phyloP scores from a whole-genome alignment of 1,140 invertebrate species.

The Drosophila leontia region DNA sequence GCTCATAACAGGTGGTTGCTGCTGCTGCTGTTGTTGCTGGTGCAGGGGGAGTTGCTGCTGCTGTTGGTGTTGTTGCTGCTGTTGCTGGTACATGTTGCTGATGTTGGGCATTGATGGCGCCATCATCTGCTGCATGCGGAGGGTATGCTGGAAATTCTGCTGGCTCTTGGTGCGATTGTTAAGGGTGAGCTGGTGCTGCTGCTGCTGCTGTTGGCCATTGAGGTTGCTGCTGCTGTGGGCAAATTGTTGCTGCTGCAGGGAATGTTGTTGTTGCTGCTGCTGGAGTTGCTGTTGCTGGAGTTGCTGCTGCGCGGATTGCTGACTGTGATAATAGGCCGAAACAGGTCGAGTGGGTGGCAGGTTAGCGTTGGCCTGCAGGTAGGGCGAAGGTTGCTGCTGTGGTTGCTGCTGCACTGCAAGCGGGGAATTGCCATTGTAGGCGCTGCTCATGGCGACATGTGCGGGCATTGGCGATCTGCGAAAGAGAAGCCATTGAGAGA shows the following conservation, averaged over 20 bases:
- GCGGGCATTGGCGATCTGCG: conserved; percentile 62
- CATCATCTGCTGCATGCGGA: conserved; percentile 84
- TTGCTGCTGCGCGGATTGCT: conserved; percentile 65
- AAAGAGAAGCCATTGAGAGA: conserved; percentile 9
- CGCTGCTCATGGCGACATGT: conserved; percentile 83
- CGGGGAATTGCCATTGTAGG: conserved; percentile 82
- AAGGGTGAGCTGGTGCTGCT: conserved; percentile 63
- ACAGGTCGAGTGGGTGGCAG: conserved; percentile 73
- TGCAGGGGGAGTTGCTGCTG: conserved; percentile 29
- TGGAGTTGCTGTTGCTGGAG: conserved; percentile 60
- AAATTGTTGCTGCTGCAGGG: conserved; percentile 67
- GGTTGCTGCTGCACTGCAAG: conserved; percentile 66
- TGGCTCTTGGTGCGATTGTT: conserved; percentile 77
- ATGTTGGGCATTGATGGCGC: conserved; percentile 85
- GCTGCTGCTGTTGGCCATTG: conserved; percentile 58
- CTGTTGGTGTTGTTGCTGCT: conserved; percentile 57
- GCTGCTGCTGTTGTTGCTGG: conserved; percentile 46
- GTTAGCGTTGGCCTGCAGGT: conserved; percentile 61
- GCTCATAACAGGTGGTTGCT: conserved; percentile 56
- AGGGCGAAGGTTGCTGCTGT: conserved; percentile 59
- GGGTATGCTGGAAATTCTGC: conserved; percentile 76
- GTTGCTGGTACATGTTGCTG: conserved; percentile 80
- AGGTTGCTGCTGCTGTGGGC: conserved; percentile 71
- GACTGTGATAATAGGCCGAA: conserved; percentile 80
- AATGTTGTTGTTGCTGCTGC: conserved; percentile 73